These are phyloP conservation scores for Drusus annulatus DNA, from an alignment of 1,140 invertebrate genomes.

Conservation along the genomic window DNA sequence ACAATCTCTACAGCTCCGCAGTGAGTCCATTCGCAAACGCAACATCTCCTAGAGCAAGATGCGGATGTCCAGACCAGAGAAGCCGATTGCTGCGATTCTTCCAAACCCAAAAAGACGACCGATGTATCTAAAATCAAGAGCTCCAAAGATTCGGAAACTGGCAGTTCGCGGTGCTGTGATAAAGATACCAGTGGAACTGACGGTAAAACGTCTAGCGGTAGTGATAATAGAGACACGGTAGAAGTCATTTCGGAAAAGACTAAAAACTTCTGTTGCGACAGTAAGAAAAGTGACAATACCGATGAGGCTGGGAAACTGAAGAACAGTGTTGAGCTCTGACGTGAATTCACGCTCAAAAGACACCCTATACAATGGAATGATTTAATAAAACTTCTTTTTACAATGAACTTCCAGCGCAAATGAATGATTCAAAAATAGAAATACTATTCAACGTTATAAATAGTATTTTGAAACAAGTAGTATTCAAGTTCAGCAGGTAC, in stretches of 20 bases:
- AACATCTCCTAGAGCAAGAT: conserved; percentile 5
- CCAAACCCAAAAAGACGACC: conserved; percentile 16
- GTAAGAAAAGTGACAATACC: background rate
- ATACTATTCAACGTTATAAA: too few relatives aligned
- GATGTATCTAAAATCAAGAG: conserved; percentile 41
- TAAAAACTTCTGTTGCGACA: background rate
- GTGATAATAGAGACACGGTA: background rate
- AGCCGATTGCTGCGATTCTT: background rate
- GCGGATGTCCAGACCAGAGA: background rate
- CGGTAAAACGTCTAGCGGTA: background rate
- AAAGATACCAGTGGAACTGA: background rate
- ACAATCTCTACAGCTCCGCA: conserved; percentile 44
- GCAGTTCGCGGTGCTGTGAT: conserved; percentile 2
- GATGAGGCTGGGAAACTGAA: background rate
- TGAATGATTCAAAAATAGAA: too few relatives aligned
- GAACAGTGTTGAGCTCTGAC: background rate
- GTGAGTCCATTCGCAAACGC: background rate
- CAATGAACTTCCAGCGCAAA: too few relatives aligned
- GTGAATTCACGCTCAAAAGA: too few relatives aligned
- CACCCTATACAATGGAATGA: too few relatives aligned
- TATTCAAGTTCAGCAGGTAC: too few relatives aligned
- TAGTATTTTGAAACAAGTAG: too few relatives aligned
- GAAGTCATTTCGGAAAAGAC: background rate
- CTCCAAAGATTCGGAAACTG: background rate
- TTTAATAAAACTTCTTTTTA: too few relatives aligned